Conservation (phyloP, 2,797 vertebrate species). For the Alauda arvensis region DNA sequence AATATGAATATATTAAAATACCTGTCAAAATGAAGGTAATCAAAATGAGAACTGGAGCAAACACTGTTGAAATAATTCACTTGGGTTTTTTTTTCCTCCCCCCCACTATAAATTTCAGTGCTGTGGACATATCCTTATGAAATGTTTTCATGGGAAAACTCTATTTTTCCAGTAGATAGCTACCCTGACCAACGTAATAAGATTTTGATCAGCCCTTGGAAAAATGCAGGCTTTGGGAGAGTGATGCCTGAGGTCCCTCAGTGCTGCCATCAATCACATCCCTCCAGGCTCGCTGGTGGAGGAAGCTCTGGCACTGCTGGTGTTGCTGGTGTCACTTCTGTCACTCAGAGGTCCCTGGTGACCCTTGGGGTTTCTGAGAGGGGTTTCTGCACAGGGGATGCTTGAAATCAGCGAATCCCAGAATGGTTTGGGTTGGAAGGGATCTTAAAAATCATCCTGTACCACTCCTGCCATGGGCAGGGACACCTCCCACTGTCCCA, state of each 20-base stretch:
- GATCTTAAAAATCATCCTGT: not conserved
- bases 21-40: slow-evolving; percentile 65
- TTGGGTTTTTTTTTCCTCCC: accelerated
- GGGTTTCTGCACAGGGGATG: not conserved
- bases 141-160: slow-evolving; percentile 47
- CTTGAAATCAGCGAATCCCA: not conserved
- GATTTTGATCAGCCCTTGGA: slow-evolving; percentile 12
- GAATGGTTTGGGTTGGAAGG: not conserved
- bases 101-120: not conserved
- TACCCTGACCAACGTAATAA: slow-evolving; percentile 20
- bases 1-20: slow-evolving; percentile 62
- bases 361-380: not conserved
- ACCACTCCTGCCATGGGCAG: not conserved
- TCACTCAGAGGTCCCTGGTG: not conserved
- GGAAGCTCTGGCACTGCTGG: not conserved
- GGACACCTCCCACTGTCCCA: not conserved
- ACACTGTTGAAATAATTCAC: slow-evolving; percentile 46
- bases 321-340: not conserved
- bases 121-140: slow-evolving; percentile 25
- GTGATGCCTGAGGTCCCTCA: not conserved
- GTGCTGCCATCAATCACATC: not conserved
- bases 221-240: not conserved
- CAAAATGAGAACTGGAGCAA: slow-evolving; percentile 60
- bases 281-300: not conserved
- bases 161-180: slow-evolving; percentile 28